A percentile compares a stretch with the other conserved stretches of the same genome.
phyloP scores from a whole-genome alignment of 2,797 vertebrate species.

The Australoheros facetus region DNA sequence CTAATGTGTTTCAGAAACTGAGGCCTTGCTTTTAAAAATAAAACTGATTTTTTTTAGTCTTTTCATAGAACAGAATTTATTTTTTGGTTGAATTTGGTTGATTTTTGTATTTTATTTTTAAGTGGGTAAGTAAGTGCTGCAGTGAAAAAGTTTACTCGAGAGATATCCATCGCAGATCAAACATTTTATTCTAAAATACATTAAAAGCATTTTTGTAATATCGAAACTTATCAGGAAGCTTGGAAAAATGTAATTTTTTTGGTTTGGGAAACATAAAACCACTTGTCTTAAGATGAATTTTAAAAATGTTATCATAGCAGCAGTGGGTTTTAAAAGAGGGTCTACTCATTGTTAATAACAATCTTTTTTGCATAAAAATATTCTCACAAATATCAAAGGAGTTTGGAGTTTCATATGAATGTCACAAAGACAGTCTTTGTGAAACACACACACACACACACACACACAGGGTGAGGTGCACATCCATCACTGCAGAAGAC shows the following conservation, averaged over 20 bases:
- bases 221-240: not conserved
- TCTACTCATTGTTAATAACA: not conserved
- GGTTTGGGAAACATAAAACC: not conserved
- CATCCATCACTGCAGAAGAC: not conserved
- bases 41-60: constrained; percentile 19
- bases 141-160: not conserved
- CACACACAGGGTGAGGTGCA: not conserved
- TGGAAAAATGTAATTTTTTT: not conserved
- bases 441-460: not conserved
- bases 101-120: not conserved
- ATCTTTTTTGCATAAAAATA: not conserved
- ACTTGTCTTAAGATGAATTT: not conserved
- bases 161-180: not conserved
- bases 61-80: not conserved
- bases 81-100: not conserved
- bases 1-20: constrained; percentile 48
- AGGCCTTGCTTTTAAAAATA: constrained; percentile 53
- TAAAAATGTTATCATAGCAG: not conserved
- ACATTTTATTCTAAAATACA: not conserved
- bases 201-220: not conserved
- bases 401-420: not conserved
- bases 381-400: not conserved
- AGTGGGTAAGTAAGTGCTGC: not conserved
- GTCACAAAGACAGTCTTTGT: not conserved
- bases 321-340: not conserved